Base-by-base conservation (phyloP, 2,113 vertebrate genomes). In the Cebus imitator region DNA sequence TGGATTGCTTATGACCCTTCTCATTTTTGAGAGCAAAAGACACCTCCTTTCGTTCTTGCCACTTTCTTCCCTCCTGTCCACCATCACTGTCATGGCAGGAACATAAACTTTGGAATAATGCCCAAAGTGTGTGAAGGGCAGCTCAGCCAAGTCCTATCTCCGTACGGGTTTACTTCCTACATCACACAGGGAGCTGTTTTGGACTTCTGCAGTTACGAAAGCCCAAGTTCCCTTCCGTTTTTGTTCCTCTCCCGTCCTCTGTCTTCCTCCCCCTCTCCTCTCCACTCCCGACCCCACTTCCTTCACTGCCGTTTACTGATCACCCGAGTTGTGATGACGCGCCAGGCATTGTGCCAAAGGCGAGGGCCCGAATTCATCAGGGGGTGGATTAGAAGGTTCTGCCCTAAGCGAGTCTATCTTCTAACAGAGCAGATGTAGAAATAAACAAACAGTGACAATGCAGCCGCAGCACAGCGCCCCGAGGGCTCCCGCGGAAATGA, bases 371-470 rank as follows among this genome's bases (percentile, higher is more conserved):
- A 83, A 90, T 87, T 86, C 94, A 81, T 94, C 64, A 30, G 64
- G 70, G 94, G 94, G 75, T 72, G 95, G 93, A n/a, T 80, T 52
- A 78, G 95, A 90, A 91, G 88, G 58, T 64, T 79, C 37, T 76
- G 91, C 75, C 83, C 45, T 21, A 30, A n/a, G 37, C 18, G 61
- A 84, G 87, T 85, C 92, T 85, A 32, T 92, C 35, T 18, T 30
- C 27, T 64, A 64, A 64, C 61, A 45, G 95, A 96, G 64, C 90
- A 70, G 87, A 66, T 8, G 96, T 14, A 75, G 94, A 91, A 68
- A 90, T 90, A 50, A 92, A 96, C 91, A 96, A 91, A 87, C 48
- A 80, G 81, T 57, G 94, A 92, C 95, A 45, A 27, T 23, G 32
- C 64, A 17, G 79, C 35, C 68, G 87, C 43, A 35, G 45, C 3